A percentile compares a stretch with the other conserved stretches of the same genome.
Conservation (phyloP, 2,797 vertebrate species). For the Philypnodon macrostomus region DNA sequence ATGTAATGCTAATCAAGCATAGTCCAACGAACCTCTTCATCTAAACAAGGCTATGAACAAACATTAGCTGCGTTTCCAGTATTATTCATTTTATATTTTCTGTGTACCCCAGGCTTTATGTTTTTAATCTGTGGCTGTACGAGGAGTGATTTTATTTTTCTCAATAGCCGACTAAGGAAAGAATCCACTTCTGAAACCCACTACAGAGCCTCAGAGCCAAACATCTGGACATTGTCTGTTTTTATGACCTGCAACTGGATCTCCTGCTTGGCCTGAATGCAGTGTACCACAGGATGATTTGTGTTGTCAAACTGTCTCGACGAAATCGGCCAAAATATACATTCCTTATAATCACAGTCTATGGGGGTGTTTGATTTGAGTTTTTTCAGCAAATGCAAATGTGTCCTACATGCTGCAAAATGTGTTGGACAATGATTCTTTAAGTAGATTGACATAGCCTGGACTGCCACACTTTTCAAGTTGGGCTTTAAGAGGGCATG, state of each 20-base stretch:
- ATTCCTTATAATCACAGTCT: conserved; percentile 40
- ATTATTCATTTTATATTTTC: background rate
- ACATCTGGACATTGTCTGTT: conserved; percentile 71
- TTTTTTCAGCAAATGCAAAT: conserved; percentile 29
- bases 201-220: conserved; percentile 48
- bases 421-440: too few species aligned
- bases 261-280: conserved; percentile 42
- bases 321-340: conserved; percentile 35
- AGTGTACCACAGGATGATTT: conserved; percentile 51
- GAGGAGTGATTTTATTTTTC: conserved; percentile 7
- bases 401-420: conserved; percentile 9
- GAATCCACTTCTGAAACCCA: conserved; percentile 21
- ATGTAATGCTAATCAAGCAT: background rate
- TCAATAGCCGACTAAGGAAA: conserved; percentile 43
- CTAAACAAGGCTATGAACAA: too few species aligned
- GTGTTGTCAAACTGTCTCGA: conserved; percentile 36
- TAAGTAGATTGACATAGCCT: too few species aligned
- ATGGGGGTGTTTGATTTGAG: conserved; percentile 16
- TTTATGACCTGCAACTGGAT: conserved; percentile 62
- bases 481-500: too few species aligned
- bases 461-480: too few species aligned
- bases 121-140: conserved; percentile 5
- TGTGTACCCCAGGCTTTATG: conserved; percentile 6
- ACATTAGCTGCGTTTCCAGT: too few species aligned
- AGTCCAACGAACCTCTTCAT: background rate